Base-by-base conservation (phyloP, 2,888 invertebrate genomes). In the Agonum fuliginosum region DNA sequence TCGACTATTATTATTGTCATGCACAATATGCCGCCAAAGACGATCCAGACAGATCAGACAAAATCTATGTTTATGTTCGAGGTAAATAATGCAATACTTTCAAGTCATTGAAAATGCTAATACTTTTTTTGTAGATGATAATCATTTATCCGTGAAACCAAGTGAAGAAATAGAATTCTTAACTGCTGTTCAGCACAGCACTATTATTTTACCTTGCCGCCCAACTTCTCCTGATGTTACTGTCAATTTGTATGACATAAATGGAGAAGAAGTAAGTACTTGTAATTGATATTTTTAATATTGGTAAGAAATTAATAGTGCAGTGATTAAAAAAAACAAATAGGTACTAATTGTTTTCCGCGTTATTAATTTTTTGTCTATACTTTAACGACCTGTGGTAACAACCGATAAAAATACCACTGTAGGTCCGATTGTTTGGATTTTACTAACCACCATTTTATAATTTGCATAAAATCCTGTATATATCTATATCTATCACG, bases 221-320 rank as follows among this genome's bases (percentile, higher is more conserved):
- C 92, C 93, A 3, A 90, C 92, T 0, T 88, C 90, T 58, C 92
- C 92, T 1, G 85, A 88, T 77, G 86, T 90, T 1, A 84, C 87
- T 14, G 91, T 93, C 0, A 80, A 85, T 46, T 83, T 91, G 4
- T 83, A 81, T 12, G 82, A 81, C 79, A 80, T 80, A 17, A 85
- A 81, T 12, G 87, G 84, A 75, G 83, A 84, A 30, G 84, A 87
- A 83, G 89, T 89, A 83, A 81, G 78, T 67, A 54, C 37, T 73
- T 22, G 3, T 22, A 51, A 20, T n/a, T 12, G 43, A 2, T 43
- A 14, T 3, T 12, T 43, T 19, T n/a, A n/a, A n/a, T n/a, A n/a
- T n/a, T n/a, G n/a, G n/a, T n/a, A n/a, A n/a, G n/a, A n/a, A n/a
- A n/a, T n/a, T n/a, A n/a, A n/a, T n/a, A n/a, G n/a, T n/a, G n/a